Conservation (phyloP, 2,113 vertebrate species). For the Electrona antarctica region DNA sequence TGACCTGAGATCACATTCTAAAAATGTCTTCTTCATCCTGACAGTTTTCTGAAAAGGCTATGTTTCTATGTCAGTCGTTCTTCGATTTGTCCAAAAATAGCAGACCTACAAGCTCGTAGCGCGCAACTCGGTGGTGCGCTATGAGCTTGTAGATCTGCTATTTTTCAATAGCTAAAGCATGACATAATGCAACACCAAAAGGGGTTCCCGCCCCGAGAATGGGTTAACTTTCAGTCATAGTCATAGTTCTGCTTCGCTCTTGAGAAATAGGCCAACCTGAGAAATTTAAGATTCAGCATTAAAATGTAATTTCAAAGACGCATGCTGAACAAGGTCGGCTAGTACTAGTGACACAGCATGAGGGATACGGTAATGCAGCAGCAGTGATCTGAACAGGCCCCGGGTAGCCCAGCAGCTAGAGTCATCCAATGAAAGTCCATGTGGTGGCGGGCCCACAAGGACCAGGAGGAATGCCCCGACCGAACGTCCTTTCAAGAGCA, state of each 20-base stretch:
- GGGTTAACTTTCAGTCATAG: slow-evolving; percentile 13
- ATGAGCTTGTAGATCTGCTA: too few species aligned
- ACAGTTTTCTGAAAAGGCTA: too few species aligned
- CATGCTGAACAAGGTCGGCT: slow-evolving; percentile 6
- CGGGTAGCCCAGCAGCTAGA: not conserved
- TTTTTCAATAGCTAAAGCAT: too few species aligned
- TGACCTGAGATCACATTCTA: too few species aligned
- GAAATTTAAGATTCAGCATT: slow-evolving; percentile 2
- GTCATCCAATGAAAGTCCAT: slow-evolving; percentile 9
- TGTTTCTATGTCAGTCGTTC: too few species aligned
- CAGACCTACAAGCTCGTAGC: too few species aligned
- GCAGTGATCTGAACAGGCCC: not conserved
- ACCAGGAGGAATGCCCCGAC: slow-evolving; percentile 14
- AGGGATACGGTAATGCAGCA: not conserved
- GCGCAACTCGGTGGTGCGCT: too few species aligned
- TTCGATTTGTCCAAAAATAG: too few species aligned
- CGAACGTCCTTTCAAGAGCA: slow-evolving; percentile 48
- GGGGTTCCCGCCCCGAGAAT: too few species aligned
- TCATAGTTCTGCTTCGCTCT: slow-evolving; percentile 3
- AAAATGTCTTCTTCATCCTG: too few species aligned
- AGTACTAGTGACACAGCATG: not conserved
- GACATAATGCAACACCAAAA: too few species aligned
- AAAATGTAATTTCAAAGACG: slow-evolving; percentile 2
- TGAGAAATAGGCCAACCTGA: slow-evolving; percentile 18
- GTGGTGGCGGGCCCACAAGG: slow-evolving; percentile 8